Evolutionary conservation across 2,888 invertebrate genomes (phyloP), one percentile per base, ranked within the genome.

Genomic region (Ornithoptera alexandrae): DNA sequence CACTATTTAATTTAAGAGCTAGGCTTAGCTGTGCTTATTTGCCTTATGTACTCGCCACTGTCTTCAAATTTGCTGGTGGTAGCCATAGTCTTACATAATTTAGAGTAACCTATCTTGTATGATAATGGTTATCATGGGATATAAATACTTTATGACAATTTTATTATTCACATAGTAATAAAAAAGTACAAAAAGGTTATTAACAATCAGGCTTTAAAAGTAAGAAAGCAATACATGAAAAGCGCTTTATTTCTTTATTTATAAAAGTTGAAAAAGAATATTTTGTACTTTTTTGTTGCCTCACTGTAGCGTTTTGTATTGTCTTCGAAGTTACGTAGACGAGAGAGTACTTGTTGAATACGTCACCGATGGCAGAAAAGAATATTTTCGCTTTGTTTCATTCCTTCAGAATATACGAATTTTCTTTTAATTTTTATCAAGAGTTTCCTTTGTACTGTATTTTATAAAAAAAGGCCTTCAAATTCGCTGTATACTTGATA

Each of bases 331-430:
- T 59, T 59, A 65, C 30, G 10, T 24, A 59, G 56, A 22, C 18
- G 42, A 46, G 59, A 22, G 59, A 57, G 57, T 18, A 65, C 65
- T 59, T 65, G 65, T 65, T 65, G 65, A 59, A 59, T 65, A 65
- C 59, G 65, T 65, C 42, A 65, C 65, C 59, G 65, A 59, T 30
- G 65, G 58, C 22, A 59, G 42, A 58, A 65, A 58, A 15, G 57
- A 65, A 24, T 20, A 57, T 57, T 50, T 20, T 6, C 59, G 59
- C 39, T 39, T 58, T 65, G 46, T 46, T 46, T 50, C 46, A 59
- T 46, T 65, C 46, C 4, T 65, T 24, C 46, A 42, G 18, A 30
- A 59, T 12, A 46, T 24, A 50, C 50, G 50, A 50, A 50, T 50
- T 50, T 17, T 50, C 39, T 39, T 50, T 18, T 15, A 50, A 50